Percentiles rank a stretch among this genome's conserved stretches.
These are phyloP conservation scores for Lasiommata megera DNA, from an alignment of 2,888 invertebrate genomes.

Conservation along the genomic window DNA sequence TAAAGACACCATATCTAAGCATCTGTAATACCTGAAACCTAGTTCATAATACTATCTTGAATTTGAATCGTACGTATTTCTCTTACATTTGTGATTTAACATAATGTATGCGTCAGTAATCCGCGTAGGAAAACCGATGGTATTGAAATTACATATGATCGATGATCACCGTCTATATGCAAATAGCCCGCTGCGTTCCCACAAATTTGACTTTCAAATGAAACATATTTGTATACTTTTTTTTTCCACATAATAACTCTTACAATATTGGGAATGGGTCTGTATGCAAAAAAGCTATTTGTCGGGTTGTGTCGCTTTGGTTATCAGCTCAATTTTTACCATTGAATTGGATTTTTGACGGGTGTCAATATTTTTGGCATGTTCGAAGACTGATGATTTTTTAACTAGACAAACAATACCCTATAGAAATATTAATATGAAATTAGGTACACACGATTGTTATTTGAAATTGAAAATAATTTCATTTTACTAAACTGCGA, in stretches of 20 bases:
- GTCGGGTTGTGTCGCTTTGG: conserved; percentile 38
- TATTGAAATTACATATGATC: conserved; percentile 66
- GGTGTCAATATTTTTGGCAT: conserved; percentile 49
- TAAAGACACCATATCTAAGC: too few species aligned
- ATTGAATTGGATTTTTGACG: conserved; percentile 57
- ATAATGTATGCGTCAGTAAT: conserved; percentile 36
- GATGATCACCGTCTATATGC: conserved; percentile 73
- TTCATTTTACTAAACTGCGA: too few species aligned
- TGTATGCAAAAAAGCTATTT: conserved; percentile 59
- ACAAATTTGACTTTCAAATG: conserved; percentile 75
- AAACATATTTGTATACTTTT: conserved; percentile 64
- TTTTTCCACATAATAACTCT: conserved; percentile 66
- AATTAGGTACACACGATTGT: too few species aligned
- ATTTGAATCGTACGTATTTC: too few species aligned
- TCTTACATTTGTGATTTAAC: background rate
- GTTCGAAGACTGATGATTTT: conserved; percentile 5
- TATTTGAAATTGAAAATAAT: too few species aligned
- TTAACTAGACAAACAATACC: background rate
- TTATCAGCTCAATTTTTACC: conserved; percentile 38
- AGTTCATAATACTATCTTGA: too few species aligned
- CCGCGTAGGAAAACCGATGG: conserved; percentile 41
- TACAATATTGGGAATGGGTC: conserved; percentile 45
- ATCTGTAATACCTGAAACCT: too few species aligned
- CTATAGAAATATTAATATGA: too few species aligned
- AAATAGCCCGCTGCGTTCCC: conserved; percentile 61